These are phyloP conservation scores for Caenorhabditis panamensis DNA, from an alignment of 2,888 invertebrate genomes.

Conservation along the genomic window DNA sequence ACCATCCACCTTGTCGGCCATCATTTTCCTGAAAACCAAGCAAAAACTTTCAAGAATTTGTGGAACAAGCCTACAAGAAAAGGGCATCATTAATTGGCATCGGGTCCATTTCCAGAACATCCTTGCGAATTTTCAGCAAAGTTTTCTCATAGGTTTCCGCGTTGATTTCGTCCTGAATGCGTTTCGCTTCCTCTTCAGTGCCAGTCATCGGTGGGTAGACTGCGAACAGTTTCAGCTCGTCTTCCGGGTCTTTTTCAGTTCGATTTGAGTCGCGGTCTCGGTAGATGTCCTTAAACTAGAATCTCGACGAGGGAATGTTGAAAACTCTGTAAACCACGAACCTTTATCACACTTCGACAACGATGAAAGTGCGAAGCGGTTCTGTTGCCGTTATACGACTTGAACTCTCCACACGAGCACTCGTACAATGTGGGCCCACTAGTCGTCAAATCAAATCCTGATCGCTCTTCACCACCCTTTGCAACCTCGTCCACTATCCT, in stretches of 20 bases:
- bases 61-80: constrained; percentile 21
- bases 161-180: background rate
- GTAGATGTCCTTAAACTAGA: constrained; percentile 20
- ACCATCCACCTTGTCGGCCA: background rate
- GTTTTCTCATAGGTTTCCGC: constrained; percentile 2
- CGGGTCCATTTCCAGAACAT: background rate
- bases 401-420: constrained; percentile 47
- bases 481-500: constrained; percentile 49
- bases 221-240: constrained; percentile 38
- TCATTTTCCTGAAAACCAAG: constrained; percentile 36
- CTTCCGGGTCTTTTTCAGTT: constrained; percentile 5
- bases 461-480: constrained; percentile 16
- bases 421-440: constrained; percentile 13
- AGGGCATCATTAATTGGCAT: constrained; percentile 12
- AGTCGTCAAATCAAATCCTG: constrained; percentile 31
- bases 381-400: constrained; percentile 53
- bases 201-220: constrained; percentile 34
- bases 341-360: constrained; percentile 23
- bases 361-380: constrained; percentile 49
- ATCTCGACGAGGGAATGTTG: background rate
- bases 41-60: background rate
- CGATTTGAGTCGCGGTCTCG: constrained; percentile 1
- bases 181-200: constrained; percentile 9
- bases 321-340: constrained; percentile 1
- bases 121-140: constrained; percentile 1